Percentiles rank a stretch among this genome's conserved stretches.
phyloP scores from a whole-genome alignment of 2,113 vertebrate species.

The Chionis minor region DNA sequence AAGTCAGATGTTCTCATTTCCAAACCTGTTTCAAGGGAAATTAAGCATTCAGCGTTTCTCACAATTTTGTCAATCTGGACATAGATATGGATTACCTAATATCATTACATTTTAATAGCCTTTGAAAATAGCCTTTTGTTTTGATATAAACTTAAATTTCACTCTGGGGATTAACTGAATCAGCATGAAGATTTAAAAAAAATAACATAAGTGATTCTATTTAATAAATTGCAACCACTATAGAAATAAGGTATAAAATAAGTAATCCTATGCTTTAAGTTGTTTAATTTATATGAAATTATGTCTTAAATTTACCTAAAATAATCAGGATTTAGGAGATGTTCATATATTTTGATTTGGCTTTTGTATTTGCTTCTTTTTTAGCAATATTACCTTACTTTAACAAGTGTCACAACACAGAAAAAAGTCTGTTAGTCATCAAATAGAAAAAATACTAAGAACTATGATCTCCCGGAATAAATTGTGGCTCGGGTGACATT shows the following conservation, averaged over 20 bases:
- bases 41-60: neutral
- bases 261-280: neutral
- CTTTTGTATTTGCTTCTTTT: neutral
- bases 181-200: neutral
- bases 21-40: neutral
- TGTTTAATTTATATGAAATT: neutral
- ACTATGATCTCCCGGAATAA: neutral
- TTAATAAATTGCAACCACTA: neutral
- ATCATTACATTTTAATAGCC: neutral
- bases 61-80: neutral
- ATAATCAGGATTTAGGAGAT: neutral
- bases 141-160: neutral
- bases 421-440: neutral
- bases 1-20: neutral
- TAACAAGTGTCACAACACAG: neutral
- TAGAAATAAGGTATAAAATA: neutral
- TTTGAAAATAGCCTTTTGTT: neutral
- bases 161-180: neutral
- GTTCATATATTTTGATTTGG: neutral
- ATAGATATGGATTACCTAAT: neutral
- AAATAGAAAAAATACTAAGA: neutral
- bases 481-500: neutral
- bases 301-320: neutral
- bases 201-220: too few species aligned
- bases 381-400: neutral